Percentiles rank a stretch among this genome's conserved stretches.
Evolutionary conservation across 2,113 vertebrate genomes (phyloP).

Genomic region (Columba janthina): DNA sequence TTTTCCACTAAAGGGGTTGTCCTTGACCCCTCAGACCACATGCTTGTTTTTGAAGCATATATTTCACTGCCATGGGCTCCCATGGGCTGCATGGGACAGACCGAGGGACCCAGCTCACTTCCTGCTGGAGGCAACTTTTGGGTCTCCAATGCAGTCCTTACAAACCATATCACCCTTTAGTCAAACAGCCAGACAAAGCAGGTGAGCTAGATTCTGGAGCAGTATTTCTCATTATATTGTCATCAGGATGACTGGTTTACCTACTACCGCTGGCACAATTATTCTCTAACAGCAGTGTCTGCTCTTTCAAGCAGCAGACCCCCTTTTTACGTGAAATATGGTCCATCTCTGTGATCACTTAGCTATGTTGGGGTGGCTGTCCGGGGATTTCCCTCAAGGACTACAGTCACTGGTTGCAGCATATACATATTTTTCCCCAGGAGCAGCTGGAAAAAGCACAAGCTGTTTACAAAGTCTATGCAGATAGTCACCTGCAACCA

Average conservation of each 20-base stretch:
- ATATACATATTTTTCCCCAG: neutral
- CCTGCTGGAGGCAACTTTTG: neutral
- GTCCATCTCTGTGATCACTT: neutral
- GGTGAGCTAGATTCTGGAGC: neutral
- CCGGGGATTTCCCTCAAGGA: neutral
- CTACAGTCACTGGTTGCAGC: neutral
- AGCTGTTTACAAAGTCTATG: neutral
- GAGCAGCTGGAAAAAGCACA: neutral
- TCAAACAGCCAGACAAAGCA: neutral
- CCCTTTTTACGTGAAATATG: neutral
- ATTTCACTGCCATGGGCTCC: neutral
- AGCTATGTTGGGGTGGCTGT: neutral
- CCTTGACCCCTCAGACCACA: fast-evolving
- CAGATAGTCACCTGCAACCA: too few species aligned
- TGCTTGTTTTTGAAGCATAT: fast-evolving
- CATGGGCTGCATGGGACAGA: neutral
- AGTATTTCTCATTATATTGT: neutral
- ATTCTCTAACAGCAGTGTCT: neutral
- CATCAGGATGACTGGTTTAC: neutral
- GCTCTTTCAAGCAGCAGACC: neutral
- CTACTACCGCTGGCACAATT: neutral
- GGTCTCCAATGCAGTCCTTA: neutral
- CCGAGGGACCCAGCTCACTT: neutral
- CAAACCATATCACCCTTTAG: neutral
- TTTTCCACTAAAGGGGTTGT: neutral